Evolutionary conservation across 2,888 invertebrate genomes (phyloP), one percentile per base, ranked within the genome.

Genomic region (Beris chalybata): DNA sequence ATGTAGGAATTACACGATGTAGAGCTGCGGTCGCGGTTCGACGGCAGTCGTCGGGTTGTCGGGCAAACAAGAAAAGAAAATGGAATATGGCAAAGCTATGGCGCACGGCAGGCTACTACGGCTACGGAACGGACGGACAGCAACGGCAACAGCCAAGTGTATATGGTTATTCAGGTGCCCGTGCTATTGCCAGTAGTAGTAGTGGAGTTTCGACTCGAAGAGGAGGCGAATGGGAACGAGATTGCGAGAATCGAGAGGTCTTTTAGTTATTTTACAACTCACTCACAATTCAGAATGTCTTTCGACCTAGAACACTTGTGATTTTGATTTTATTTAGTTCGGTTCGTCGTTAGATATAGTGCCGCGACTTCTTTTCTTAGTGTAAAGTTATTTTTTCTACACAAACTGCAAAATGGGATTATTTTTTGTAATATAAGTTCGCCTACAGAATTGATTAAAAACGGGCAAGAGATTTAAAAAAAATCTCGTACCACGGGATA

Each of bases 281-380:
- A 69, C 22, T 57, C 59, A 69, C 65, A 67, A 65, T 65, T 69
- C 61, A 67, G 69, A 69, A 69, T 69, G 69, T 65, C 65, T 67
- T 65, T 63, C 73, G 71, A 76, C 74, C 73, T 75, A 77, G 77
- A 77, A 78, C 78, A 78, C 78, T 77, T 77, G 77, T 76, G 75
- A 74, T 78, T 78, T 78, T 74, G 76, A 76, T 76, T 77, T 74
- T 75, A 75, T 76, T 75, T 76, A 75, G 78, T 76, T 75, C 76
- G 74, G 75, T 73, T 74, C 74, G 69, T 65, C 69, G 45, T 65
- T 45, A 13, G 29, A 2, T 47, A 38, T 32, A 56, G 56, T 65
- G 56, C 52, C 38, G 61, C 38, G 32, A 56, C 22, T 22, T 56
- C n/a, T 56, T 13, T 30, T 54, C 22, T 22, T 7, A 48, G 22